Conservation (phyloP, 2,113 vertebrate species). For the Maccullochella peelii region DNA sequence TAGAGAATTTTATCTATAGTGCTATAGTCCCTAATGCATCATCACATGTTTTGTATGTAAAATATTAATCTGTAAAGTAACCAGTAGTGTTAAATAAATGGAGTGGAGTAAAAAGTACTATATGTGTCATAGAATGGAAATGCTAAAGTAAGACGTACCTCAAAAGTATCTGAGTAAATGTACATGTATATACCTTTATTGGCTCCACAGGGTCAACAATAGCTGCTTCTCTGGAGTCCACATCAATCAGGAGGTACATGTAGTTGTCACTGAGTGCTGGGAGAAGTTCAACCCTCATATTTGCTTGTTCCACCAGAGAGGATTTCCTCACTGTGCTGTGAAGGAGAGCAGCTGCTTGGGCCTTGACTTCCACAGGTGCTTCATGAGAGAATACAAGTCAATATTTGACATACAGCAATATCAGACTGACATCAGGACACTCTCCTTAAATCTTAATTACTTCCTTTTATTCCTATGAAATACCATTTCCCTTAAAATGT, state of each 20-base stretch:
- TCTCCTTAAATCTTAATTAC: not conserved
- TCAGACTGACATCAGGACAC: not conserved
- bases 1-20: not conserved
- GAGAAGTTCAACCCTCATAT: constrained; percentile 93
- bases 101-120: not conserved
- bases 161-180: not conserved
- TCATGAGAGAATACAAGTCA: not conserved
- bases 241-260: constrained; percentile 97
- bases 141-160: not conserved
- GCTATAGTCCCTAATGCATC: not conserved
- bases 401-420: not conserved
- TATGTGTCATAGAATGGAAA: not conserved
- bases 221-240: constrained; percentile 91
- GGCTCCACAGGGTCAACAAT: constrained; percentile 96
- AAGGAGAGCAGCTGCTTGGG: constrained; percentile 71
- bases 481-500: not conserved
- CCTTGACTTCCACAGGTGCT: constrained; percentile 83
- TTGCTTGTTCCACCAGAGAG: constrained; percentile 77
- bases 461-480: not conserved
- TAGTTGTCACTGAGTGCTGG: constrained; percentile 98
- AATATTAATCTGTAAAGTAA: not conserved
- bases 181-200: constrained; percentile 85
- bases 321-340: constrained; percentile 81
- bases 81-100: not conserved
- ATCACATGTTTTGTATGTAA: not conserved